Percentiles rank a stretch among this genome's conserved stretches.
These are phyloP conservation scores for Drosophila lini DNA, from an alignment of 1,140 invertebrate species.

Conservation along the genomic window DNA sequence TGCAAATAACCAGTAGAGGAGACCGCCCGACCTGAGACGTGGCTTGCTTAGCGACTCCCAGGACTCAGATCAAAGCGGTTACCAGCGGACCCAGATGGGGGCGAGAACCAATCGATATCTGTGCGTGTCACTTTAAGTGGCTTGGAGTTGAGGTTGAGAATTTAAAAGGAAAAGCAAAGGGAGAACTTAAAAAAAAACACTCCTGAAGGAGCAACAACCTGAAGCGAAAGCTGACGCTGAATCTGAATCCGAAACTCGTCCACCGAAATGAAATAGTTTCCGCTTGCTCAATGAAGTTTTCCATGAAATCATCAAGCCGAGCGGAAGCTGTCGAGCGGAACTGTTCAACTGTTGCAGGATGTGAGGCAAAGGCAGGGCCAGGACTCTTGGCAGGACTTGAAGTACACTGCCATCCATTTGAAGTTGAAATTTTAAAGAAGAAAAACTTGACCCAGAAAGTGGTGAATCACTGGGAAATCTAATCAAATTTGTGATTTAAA, in stretches of 20 bases:
- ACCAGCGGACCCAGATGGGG: conserved; percentile 17
- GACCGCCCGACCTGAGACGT: conserved; percentile 39
- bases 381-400: conserved; percentile 6
- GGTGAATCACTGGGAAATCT: conserved; percentile 10
- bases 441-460: conserved; percentile 14
- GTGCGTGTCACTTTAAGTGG: conserved; percentile 62
- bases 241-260: conserved; percentile 23
- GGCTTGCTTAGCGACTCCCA: conserved; percentile 34
- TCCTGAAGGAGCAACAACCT: conserved; percentile 33
- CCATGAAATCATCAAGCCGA: conserved; percentile 81
- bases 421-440: conserved; percentile 26
- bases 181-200: conserved; percentile 65
- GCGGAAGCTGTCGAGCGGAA: conserved; percentile 80
- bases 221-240: conserved; percentile 3
- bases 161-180: conserved; percentile 48
- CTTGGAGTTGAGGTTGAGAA: conserved; percentile 11
- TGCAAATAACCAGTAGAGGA: conserved; percentile 72
- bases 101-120: conserved; percentile 38
- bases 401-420: background rate
- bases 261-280: conserved; percentile 79
- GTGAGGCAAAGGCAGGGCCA: conserved; percentile 8
- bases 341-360: conserved; percentile 70
- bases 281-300: conserved; percentile 82
- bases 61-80: conserved; percentile 46
- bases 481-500: conserved; percentile 50